A percentile compares a stretch with the other conserved stretches of the same genome.
Evolutionary conservation across 1,140 invertebrate species (phyloP).

Genomic region (Meloidogyne hapla): DNA sequence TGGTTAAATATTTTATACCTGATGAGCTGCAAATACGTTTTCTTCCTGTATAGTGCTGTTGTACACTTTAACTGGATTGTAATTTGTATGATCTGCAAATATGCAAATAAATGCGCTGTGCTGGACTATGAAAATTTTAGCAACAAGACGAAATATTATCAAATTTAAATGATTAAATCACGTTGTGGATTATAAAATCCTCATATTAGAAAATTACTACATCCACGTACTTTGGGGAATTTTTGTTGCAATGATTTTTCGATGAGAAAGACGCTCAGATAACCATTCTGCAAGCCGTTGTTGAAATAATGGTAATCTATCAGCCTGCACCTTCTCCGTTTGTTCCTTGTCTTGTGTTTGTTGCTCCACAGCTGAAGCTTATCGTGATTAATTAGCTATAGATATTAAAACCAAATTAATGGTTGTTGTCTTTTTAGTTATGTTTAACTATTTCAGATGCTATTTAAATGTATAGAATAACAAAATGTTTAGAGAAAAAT

Average conservation of each 20-base stretch:
- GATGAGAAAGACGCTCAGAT: not conserved
- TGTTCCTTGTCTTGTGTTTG: not conserved
- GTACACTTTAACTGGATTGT: not conserved
- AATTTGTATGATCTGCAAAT: not conserved
- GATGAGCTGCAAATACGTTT: not conserved
- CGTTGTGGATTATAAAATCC: too few relatives aligned
- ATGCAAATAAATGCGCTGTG: not conserved
- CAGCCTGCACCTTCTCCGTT: not conserved
- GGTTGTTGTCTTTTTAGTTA: too few relatives aligned
- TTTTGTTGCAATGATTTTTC: not conserved
- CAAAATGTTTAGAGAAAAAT: too few relatives aligned
- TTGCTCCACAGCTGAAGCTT: not conserved
- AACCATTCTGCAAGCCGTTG: not conserved
- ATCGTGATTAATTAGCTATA: not conserved
- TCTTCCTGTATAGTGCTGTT: not conserved
- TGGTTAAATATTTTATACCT: not conserved
- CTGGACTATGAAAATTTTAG: too few relatives aligned
- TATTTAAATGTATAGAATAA: too few relatives aligned
- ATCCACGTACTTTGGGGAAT: not conserved
- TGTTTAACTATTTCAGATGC: too few relatives aligned
- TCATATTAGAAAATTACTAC: too few relatives aligned
- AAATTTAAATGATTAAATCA: too few relatives aligned
- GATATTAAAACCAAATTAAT: not conserved
- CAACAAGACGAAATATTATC: too few relatives aligned
- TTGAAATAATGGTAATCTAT: not conserved